Percentiles rank a stretch among this genome's conserved stretches.
These are phyloP conservation scores for Ormyrus nitidulus DNA, from an alignment of 2,888 invertebrate genomes.

Conservation along the genomic window DNA sequence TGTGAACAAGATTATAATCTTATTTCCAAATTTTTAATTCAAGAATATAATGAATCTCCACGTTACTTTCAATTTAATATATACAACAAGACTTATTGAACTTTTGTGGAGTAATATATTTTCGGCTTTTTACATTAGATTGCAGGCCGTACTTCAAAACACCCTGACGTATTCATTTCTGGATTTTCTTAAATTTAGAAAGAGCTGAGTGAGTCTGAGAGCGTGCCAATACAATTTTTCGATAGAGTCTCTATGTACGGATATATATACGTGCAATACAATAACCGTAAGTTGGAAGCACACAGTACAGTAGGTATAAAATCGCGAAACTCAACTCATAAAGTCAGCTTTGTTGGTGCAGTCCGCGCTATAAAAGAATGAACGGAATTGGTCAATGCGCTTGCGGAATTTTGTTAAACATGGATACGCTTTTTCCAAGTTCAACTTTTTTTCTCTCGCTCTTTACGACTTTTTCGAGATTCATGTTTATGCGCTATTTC, in stretches of 20 bases:
- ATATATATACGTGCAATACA: slow-evolving; percentile 2
- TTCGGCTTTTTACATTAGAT: no score
- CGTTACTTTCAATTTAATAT: no score
- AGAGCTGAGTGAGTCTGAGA: background rate
- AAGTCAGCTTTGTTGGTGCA: slow-evolving; percentile 17
- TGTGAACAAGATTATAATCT: no score
- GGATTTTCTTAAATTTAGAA: background rate
- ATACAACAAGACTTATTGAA: no score
- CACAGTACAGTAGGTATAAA: slow-evolving; percentile 36
- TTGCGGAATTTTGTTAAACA: slow-evolving; percentile 33
- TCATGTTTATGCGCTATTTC: slow-evolving; percentile 4
- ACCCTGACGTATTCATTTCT: background rate
- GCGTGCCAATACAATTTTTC: slow-evolving; percentile 16
- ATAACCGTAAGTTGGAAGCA: slow-evolving; percentile 39
- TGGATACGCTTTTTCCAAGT: slow-evolving; percentile 8
- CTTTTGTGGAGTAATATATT: no score
- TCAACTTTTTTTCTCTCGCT: background rate
- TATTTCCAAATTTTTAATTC: no score
- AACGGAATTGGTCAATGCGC: slow-evolving; percentile 36
- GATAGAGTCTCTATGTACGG: background rate
- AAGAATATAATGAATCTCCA: no score
- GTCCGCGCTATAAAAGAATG: slow-evolving; percentile 34
- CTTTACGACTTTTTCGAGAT: slow-evolving; percentile 1
- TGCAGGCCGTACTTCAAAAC: background rate
- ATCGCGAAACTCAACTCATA: slow-evolving; percentile 25